Conservation (phyloP, 37 sponge, comb jelly and placozoan genomes). For the Mnemiopsis leidyi region DNA sequence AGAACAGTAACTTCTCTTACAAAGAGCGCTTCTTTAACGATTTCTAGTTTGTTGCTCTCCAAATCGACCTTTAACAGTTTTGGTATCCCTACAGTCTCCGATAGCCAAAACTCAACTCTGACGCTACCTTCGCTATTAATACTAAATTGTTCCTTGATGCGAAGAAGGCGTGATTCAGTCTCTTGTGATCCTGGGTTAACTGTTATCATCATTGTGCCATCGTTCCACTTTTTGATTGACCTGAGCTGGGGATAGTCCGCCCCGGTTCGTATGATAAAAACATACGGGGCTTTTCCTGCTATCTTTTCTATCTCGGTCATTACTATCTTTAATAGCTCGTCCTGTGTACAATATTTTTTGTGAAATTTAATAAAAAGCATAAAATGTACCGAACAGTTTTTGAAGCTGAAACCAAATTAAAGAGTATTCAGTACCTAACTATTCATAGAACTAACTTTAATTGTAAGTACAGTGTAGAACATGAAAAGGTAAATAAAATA, state of each 20-base stretch:
- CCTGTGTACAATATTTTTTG: no score
- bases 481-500: no score
- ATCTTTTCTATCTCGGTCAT: no score
- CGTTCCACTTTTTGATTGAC: neutral
- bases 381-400: no score
- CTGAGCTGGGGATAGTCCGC: neutral
- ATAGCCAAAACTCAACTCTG: neutral
- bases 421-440: no score
- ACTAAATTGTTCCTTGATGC: neutral
- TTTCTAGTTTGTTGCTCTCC: neutral
- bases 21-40: conserved; percentile 22
- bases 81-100: neutral
- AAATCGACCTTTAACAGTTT: conserved; percentile 2
- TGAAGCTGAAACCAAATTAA: no score
- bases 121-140: neutral
- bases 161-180: neutral
- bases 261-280: neutral
- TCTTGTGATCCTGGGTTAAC: neutral
- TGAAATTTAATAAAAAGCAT: no score
- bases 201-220: neutral
- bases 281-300: neutral
- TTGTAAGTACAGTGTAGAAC: no score
- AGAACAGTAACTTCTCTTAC: neutral
- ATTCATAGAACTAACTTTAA: no score
- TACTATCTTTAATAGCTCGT: no score